Percentiles rank a stretch among this genome's conserved stretches.
These are phyloP conservation scores for Drosophila quadrilineata DNA, from an alignment of 1,140 invertebrate species.

Conservation along the genomic window DNA sequence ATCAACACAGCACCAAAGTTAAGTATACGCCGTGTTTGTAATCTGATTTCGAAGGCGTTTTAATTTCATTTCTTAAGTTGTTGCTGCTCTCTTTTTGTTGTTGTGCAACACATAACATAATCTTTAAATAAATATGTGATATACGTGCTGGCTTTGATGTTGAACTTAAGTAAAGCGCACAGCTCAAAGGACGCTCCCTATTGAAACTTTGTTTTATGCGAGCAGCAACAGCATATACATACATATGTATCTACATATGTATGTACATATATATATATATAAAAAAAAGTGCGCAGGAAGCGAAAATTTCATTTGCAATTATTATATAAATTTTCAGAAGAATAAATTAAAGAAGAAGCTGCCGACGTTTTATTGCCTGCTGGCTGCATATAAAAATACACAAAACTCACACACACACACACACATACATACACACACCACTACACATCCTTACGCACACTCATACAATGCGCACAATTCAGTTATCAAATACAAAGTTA, in stretches of 20 bases:
- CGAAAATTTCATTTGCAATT: conserved; percentile 63
- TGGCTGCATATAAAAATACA: no score
- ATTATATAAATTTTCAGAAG: conserved; percentile 44
- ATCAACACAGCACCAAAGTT: conserved; percentile 10
- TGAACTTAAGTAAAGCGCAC: no score
- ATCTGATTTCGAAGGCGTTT: no score
- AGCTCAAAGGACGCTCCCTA: no score
- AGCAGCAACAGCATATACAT: conserved; percentile 12
- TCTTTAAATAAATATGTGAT: no score
- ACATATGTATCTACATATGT: no score
- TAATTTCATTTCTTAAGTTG: no score
- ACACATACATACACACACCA: conserved; percentile 8
- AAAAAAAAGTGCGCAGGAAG: conserved; percentile 18
- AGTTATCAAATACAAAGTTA: not conserved
- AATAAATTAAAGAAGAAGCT: conserved; percentile 45
- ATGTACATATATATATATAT: not conserved
- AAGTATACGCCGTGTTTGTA: conserved; percentile 45
- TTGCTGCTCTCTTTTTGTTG: no score
- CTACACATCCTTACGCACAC: conserved; percentile 13
- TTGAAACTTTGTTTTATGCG: conserved; percentile 37
- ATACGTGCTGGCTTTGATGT: no score
- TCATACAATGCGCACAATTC: conserved; percentile 1
- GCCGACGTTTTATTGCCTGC: conserved; percentile 59
- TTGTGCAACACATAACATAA: no score
- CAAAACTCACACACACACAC: conserved; percentile 11